Evolutionary conservation across 2,888 invertebrate species (phyloP).

Genomic region (Dasypolia templi): DNA sequence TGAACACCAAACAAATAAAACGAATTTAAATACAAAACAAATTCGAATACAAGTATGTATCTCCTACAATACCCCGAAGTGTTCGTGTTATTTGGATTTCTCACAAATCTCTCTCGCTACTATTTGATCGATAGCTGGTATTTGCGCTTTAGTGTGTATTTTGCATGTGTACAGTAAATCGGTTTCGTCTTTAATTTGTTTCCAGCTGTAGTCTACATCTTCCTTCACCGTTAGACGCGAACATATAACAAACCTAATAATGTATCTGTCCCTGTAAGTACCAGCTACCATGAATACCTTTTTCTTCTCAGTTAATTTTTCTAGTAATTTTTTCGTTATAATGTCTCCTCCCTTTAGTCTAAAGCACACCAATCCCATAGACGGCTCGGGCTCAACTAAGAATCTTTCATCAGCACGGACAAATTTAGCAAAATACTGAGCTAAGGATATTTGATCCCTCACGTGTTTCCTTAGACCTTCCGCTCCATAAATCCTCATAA

Average conservation of each 20-base stretch:
- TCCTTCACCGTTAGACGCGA: constrained; percentile 92
- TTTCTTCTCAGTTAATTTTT: constrained; percentile 93
- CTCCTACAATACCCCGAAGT: background rate
- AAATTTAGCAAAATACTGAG: constrained; percentile 94
- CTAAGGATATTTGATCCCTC: constrained; percentile 93
- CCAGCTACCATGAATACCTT: constrained; percentile 96
- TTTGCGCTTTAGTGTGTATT: constrained; percentile 77
- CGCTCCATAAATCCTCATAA: constrained; percentile 95
- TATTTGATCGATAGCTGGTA: constrained; percentile 80
- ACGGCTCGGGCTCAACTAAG: constrained; percentile 93
- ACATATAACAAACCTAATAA: constrained; percentile 96
- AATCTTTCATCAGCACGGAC: constrained; percentile 94
- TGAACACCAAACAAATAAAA: constrained; percentile 22
- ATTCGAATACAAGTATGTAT: constrained; percentile 44
- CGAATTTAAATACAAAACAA: constrained; percentile 4
- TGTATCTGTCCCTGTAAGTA: constrained; percentile 91
- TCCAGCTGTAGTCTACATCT: constrained; percentile 94
- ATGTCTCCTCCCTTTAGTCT: constrained; percentile 94
- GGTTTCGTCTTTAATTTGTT: constrained; percentile 92
- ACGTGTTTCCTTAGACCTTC: constrained; percentile 95
- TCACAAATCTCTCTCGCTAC: constrained; percentile 78
- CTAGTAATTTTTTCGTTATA: constrained; percentile 93
- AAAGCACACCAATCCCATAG: constrained; percentile 97
- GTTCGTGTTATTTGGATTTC: constrained; percentile 80
- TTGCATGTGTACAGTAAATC: constrained; percentile 76